Conservation (phyloP, 2,113 vertebrate species). For the Melanotaenia duboulayi region DNA sequence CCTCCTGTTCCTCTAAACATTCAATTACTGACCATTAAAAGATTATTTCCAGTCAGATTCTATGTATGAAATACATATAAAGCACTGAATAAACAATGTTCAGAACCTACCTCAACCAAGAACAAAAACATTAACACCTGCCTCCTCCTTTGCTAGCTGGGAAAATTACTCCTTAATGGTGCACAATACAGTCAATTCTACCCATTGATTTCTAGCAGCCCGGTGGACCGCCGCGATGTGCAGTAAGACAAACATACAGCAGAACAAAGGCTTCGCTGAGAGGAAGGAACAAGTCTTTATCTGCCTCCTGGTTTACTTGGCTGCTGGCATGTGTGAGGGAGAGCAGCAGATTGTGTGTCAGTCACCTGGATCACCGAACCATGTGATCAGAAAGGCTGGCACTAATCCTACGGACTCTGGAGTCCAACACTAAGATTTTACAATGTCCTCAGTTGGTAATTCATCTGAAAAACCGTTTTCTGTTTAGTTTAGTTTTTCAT, state of each 20-base stretch:
- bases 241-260: slow-evolving; percentile 23
- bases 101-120: slow-evolving; percentile 14
- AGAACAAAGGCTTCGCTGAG: slow-evolving; percentile 39
- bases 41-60: background rate
- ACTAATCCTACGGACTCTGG: slow-evolving; percentile 58
- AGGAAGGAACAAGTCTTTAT: slow-evolving; percentile 38
- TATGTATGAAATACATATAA: background rate
- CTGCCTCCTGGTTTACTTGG: slow-evolving; percentile 57
- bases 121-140: background rate
- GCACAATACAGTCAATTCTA: slow-evolving; percentile 5
- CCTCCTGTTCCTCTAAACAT: background rate
- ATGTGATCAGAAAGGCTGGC: slow-evolving; percentile 61
- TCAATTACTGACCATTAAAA: background rate
- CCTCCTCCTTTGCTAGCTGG: background rate
- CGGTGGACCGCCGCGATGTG: slow-evolving; percentile 14
- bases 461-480: background rate
- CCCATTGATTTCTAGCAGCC: slow-evolving; percentile 13
- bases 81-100: background rate
- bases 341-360: slow-evolving; percentile 65
- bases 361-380: slow-evolving; percentile 73
- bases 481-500: background rate
- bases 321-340: slow-evolving; percentile 21
- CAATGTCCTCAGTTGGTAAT: slow-evolving; percentile 9
- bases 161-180: slow-evolving; percentile 10
- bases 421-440: slow-evolving; percentile 29